Base-by-base conservation (phyloP, 2,113 vertebrate genomes). In the Phalacrocorax carbo region DNA sequence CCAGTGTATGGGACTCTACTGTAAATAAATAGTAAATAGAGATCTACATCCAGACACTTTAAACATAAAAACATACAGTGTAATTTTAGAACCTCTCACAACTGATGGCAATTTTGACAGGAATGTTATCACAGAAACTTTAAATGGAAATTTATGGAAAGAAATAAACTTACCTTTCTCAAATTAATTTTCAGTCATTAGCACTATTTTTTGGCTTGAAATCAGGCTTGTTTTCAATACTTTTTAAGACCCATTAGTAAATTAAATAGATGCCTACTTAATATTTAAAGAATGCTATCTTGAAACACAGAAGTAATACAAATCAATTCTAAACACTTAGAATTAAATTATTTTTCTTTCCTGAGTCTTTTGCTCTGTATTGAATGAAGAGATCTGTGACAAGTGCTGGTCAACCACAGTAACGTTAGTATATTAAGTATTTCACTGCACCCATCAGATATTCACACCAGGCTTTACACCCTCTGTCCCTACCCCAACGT, bases 1-100 rank as follows among this genome's bases (percentile, higher is more conserved):
- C 94, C 77, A 97, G 27, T 23, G 73, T 86, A 13, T 82, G 57
- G 15, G 44, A 88, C 32, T 32, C 76, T 13, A 91, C 96, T 97
- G 80, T 32, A 82, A 95, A 92, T 19, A 75, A 93, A 95, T 9
- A 68, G 62, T 9, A 80, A 86, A 91, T 8, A 84, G 20, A 57
- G 23, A 64, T 60, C 5, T 76, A 68, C 13, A 72, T 57, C 7
- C 34, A 61, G 20, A 19, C 9, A 55, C n/a, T 17, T 14, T 18
- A 78, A 75, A 83, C 44, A 71, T 26, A 73, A 91, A 69, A 76
- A 18, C 1, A 14, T 36, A 46, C 17, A 34, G 4, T 36, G 2
- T 15, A 25, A 75, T 68, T 90, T 84, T 60, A 81, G 49, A 86
- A 65, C 5, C 32, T 46, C 49, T 69, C 38, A 60, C 7, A 69